Evolutionary conservation across 2,113 vertebrate species (phyloP).

Genomic region (Cyanistes caeruleus): DNA sequence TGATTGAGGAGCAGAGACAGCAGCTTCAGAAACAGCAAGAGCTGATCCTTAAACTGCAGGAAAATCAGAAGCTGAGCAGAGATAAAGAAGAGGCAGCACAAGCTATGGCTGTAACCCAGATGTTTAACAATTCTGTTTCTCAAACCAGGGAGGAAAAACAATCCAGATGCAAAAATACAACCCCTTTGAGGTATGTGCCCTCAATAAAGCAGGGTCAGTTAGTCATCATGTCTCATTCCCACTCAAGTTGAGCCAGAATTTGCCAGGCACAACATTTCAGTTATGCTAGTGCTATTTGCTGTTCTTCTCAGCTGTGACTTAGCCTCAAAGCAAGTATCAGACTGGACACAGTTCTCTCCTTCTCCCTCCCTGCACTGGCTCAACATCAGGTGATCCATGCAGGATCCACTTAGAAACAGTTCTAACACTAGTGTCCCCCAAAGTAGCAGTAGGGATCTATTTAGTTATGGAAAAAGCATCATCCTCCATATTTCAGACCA

Average conservation of each 20-base stretch:
- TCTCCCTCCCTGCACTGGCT: background rate
- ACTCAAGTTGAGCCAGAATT: background rate
- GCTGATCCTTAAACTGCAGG: constrained; percentile 80
- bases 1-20: constrained; percentile 84
- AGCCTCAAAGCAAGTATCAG: background rate
- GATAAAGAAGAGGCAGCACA: constrained; percentile 68
- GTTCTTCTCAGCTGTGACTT: background rate
- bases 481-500: background rate
- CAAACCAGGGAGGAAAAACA: background rate
- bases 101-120: background rate
- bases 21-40: constrained; percentile 87
- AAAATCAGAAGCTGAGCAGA: constrained; percentile 74
- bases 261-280: background rate
- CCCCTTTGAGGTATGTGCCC: constrained; percentile 21
- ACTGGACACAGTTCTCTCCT: background rate
- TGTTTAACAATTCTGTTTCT: background rate
- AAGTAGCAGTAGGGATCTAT: background rate
- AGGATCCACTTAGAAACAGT: background rate
- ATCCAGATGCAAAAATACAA: background rate
- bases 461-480: background rate
- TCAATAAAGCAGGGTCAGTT: background rate
- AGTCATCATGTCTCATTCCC: background rate
- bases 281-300: background rate
- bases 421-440: background rate
- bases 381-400: background rate